These are phyloP conservation scores for Drosophila setifemur DNA, from an alignment of 1,140 invertebrate species.

Conservation along the genomic window DNA sequence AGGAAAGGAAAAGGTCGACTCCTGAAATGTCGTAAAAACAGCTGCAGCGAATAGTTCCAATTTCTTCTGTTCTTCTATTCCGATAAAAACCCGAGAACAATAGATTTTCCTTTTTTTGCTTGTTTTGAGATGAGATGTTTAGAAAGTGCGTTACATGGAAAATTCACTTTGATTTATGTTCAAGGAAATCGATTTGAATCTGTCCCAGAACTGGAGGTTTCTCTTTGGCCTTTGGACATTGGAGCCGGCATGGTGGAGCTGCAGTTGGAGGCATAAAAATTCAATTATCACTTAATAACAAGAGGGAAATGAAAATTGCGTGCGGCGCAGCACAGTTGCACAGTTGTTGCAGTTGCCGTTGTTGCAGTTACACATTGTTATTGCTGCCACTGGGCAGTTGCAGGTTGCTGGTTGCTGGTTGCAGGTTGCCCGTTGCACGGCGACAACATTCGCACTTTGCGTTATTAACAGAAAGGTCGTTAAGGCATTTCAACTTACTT, in stretches of 20 bases:
- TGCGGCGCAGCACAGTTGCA: constrained; percentile 34
- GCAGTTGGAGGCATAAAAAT: constrained; percentile 63
- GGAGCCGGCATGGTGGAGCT: constrained; percentile 17
- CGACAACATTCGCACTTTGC: constrained; percentile 69
- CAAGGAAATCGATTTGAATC: constrained; percentile 23
- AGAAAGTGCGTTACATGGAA: constrained; percentile 72
- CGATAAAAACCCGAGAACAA: constrained; percentile 47
- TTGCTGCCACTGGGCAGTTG: constrained; percentile 30
- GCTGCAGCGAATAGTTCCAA: constrained; percentile 40
- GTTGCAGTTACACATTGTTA: constrained; percentile 27
- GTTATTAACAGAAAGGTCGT: constrained; percentile 75
- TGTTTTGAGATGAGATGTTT: constrained; percentile 67
- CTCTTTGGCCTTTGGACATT: not conserved
- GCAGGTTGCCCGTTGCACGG: not conserved
- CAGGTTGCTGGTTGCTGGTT: constrained; percentile 22
- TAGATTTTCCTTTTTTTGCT: constrained; percentile 36
- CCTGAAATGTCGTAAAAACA: constrained; percentile 55
- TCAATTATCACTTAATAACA: constrained; percentile 80
- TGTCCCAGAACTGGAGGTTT: constrained; percentile 5
- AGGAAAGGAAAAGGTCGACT: constrained; percentile 26
- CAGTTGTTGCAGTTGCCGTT: constrained; percentile 28
- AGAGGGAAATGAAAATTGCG: constrained; percentile 66
- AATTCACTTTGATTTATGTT: constrained; percentile 56
- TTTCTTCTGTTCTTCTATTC: constrained; percentile 19
- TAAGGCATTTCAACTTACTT: constrained; percentile 73